Evolutionary conservation across 2,888 invertebrate species (phyloP).

Genomic region (Meiosimyza decipiens): DNA sequence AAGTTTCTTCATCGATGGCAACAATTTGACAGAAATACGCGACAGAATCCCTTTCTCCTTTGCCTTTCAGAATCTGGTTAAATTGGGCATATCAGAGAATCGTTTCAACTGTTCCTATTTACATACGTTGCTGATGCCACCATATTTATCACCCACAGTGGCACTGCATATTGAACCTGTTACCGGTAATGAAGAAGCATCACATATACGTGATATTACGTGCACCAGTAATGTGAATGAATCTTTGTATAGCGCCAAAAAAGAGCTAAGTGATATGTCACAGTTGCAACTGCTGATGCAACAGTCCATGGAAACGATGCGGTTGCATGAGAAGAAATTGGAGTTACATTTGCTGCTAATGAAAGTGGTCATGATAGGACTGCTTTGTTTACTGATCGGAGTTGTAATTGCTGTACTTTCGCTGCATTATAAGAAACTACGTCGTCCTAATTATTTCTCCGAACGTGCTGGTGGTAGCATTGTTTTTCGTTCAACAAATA

Average conservation of each 20-base stretch:
- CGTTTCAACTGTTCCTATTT: constrained; percentile 64
- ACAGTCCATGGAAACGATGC: constrained; percentile 53
- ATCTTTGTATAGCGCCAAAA: constrained; percentile 22
- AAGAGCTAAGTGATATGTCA: constrained; percentile 39
- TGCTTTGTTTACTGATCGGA: constrained; percentile 47
- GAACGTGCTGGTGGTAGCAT: constrained; percentile 56
- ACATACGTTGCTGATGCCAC: constrained; percentile 59
- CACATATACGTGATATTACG: constrained; percentile 64
- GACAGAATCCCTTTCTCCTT: constrained; percentile 59
- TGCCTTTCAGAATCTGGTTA: constrained; percentile 59
- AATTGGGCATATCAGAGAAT: constrained; percentile 61
- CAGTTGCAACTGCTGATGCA: constrained; percentile 46
- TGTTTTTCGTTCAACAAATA: constrained; percentile 62
- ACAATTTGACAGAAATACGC: constrained; percentile 58
- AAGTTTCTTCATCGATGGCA: constrained; percentile 62
- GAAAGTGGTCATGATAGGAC: constrained; percentile 52
- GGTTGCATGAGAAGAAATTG: constrained; percentile 55
- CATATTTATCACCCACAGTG: constrained; percentile 55
- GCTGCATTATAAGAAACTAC: constrained; percentile 41
- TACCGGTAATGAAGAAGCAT: constrained; percentile 53
- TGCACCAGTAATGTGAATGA: constrained; percentile 52
- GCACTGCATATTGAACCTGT: constrained; percentile 60
- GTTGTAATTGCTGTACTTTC: constrained; percentile 46
- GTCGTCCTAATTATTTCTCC: constrained; percentile 53
- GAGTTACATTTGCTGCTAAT: constrained; percentile 56